phyloP scores from a whole-genome alignment of 2,113 vertebrate genomes.

The Corynorhinus townsendii region DNA sequence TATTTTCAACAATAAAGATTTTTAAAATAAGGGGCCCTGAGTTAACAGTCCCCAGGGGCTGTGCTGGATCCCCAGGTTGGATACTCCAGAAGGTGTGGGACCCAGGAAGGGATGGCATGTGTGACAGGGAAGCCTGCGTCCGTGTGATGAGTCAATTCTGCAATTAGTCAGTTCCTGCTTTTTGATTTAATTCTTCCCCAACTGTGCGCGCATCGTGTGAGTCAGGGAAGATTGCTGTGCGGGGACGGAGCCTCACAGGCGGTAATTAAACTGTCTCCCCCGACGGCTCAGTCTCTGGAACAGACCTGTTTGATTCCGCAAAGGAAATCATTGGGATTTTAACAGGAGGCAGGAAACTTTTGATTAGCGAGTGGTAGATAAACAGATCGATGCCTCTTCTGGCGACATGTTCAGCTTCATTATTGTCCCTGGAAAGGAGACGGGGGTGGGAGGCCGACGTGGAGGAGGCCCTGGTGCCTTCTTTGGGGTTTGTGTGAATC shows the following conservation, averaged over 20 bases:
- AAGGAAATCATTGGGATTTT: conserved; percentile 80
- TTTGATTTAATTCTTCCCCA: conserved; percentile 47
- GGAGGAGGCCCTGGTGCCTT: not conserved
- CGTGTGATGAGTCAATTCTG: not conserved
- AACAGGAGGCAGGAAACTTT: conserved; percentile 79
- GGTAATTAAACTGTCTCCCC: conserved; percentile 79
- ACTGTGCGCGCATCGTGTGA: not conserved
- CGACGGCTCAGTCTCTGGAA: conserved; percentile 66
- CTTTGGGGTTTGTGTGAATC: not conserved
- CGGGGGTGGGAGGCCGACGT: not conserved
- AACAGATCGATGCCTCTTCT: conserved; percentile 76
- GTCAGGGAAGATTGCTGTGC: conserved; percentile 73
- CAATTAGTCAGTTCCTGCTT: conserved; percentile 47
- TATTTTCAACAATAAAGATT: too few species aligned
- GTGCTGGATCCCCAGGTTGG: not conserved
- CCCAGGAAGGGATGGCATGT: not conserved
- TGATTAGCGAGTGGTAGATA: conserved; percentile 78
- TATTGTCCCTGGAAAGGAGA: conserved; percentile 69
- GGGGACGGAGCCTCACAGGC: conserved; percentile 68
- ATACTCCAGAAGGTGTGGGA: not conserved
- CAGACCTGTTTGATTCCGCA: conserved; percentile 74
- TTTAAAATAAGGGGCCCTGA: not conserved
- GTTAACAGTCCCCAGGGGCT: accelerated
- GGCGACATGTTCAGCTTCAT: conserved; percentile 71
- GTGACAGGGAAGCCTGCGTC: not conserved